Evolutionary conservation across 2,797 vertebrate species (phyloP).

Genomic region (Tragopan temminckii): DNA sequence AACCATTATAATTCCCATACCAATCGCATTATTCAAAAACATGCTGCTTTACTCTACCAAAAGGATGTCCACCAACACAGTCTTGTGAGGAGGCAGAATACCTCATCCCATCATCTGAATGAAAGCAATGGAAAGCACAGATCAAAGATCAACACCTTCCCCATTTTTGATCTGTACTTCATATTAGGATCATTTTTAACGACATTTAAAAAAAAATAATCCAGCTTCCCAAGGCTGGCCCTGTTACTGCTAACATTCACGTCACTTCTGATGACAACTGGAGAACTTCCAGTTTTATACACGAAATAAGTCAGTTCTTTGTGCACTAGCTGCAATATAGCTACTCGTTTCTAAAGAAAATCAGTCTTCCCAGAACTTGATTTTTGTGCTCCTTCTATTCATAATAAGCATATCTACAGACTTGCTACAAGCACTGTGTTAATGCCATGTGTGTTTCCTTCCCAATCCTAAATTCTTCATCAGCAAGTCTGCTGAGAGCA

Average conservation of each 20-base stretch:
- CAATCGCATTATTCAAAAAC: neutral
- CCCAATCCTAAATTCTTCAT: neutral
- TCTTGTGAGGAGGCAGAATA: neutral
- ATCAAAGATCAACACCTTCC: neutral
- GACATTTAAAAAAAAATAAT: neutral
- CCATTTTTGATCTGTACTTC: neutral
- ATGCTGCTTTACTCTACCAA: neutral
- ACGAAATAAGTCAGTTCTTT: neutral
- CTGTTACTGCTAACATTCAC: neutral
- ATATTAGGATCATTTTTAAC: neutral
- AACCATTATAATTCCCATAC: neutral
- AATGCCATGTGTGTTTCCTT: neutral
- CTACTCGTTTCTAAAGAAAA: neutral
- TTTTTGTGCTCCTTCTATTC: neutral
- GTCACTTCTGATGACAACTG: neutral
- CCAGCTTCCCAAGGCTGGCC: neutral
- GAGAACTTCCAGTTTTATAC: neutral
- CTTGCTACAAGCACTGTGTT: neutral
- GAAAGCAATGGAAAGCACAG: neutral
- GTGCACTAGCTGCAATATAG: neutral
- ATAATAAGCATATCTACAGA: neutral
- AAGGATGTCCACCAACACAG: neutral
- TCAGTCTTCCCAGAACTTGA: neutral
- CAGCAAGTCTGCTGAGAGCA: neutral
- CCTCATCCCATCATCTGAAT: neutral